phyloP scores from a whole-genome alignment of 1,140 invertebrate genomes.

The Helicoverpa zea region DNA sequence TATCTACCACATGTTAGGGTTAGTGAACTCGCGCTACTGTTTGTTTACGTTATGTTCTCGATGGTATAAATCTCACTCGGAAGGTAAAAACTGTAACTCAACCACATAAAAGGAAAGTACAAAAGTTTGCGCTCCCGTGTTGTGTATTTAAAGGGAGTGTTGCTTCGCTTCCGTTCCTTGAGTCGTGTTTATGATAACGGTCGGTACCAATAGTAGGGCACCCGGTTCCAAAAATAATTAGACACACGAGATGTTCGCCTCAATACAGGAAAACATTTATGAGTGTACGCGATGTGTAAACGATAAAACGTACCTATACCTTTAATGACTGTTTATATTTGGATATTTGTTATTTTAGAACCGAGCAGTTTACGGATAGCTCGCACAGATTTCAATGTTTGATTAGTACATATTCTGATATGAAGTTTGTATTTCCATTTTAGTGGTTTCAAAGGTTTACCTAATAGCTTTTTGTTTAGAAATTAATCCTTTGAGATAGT shows the following conservation, averaged over 20 bases:
- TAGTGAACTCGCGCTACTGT: slow-evolving; percentile 42
- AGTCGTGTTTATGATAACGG: background rate
- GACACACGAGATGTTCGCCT: slow-evolving; percentile 45
- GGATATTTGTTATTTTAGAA: slow-evolving; percentile 47
- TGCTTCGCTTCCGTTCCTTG: slow-evolving; percentile 11
- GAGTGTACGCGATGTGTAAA: slow-evolving; percentile 47
- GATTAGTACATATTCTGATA: slow-evolving; percentile 7
- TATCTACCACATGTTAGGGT: slow-evolving; percentile 31
- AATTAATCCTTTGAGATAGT: background rate
- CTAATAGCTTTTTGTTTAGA: background rate
- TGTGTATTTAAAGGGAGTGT: slow-evolving; percentile 27
- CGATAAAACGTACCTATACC: slow-evolving; percentile 39
- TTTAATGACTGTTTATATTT: slow-evolving; percentile 44
- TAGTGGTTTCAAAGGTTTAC: background rate
- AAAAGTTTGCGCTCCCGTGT: slow-evolving; percentile 26
- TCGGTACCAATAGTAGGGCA: slow-evolving; percentile 32
- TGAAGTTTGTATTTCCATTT: slow-evolving; percentile 5
- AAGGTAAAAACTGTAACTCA: slow-evolving; percentile 9
- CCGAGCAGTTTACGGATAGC: slow-evolving; percentile 27
- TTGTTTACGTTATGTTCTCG: slow-evolving; percentile 43
- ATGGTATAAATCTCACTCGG: slow-evolving; percentile 17
- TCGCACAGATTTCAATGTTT: background rate
- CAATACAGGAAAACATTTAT: slow-evolving; percentile 49
- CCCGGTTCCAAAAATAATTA: slow-evolving; percentile 50
- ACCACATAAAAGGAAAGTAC: slow-evolving; percentile 40